Conservation (phyloP, 2,888 invertebrate genomes). For the Dromius quadrimaculatus region DNA sequence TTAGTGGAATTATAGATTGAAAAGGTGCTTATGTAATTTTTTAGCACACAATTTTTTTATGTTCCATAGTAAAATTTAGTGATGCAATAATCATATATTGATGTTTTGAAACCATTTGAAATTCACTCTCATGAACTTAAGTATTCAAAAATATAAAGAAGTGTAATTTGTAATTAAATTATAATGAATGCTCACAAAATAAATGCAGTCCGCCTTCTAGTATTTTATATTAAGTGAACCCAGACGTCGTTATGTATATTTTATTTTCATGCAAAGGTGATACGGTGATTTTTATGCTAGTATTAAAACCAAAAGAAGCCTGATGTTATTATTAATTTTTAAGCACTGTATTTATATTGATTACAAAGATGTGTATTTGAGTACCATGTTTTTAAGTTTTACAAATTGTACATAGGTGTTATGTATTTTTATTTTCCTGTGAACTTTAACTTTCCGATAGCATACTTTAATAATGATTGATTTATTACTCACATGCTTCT, state of each 20-base stretch:
- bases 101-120: too few species aligned
- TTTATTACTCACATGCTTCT: slow-evolving; percentile 26
- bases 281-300: slow-evolving; percentile 55
- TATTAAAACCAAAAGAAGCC: slow-evolving; percentile 56
- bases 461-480: slow-evolving; percentile 21
- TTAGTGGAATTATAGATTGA: too few species aligned
- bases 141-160: too few species aligned
- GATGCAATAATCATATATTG: too few species aligned
- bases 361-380: slow-evolving; percentile 40
- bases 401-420: slow-evolving; percentile 42
- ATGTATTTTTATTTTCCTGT: slow-evolving; percentile 38
- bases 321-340: slow-evolving; percentile 56
- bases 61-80: too few species aligned
- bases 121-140: too few species aligned
- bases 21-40: too few species aligned
- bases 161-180: too few species aligned
- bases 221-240: slow-evolving; percentile 22
- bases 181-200: too few species aligned
- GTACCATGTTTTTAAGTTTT: slow-evolving; percentile 44
- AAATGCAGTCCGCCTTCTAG: slow-evolving; percentile 4
- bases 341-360: slow-evolving; percentile 48
- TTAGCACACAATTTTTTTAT: too few species aligned
- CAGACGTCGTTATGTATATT: slow-evolving; percentile 38
- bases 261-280: slow-evolving; percentile 49
- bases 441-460: slow-evolving; percentile 32